Percentiles rank a stretch among this genome's conserved stretches.
Evolutionary conservation across 2,113 vertebrate genomes (phyloP).

Genomic region (Chamaetylas fuelleborni): DNA sequence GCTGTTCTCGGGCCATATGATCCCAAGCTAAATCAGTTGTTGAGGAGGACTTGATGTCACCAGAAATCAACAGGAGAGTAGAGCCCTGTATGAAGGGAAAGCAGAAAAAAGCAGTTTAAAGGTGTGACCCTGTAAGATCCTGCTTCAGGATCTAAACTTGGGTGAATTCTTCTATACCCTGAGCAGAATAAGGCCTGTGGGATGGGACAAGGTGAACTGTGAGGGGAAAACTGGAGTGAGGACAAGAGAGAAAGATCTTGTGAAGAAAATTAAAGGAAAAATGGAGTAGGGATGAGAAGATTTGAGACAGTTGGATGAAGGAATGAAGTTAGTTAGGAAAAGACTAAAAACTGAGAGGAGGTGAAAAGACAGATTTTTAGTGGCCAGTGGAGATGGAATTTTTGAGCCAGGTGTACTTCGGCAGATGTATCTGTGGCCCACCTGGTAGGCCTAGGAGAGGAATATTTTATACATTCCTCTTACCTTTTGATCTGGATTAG

Average conservation of each 20-base stretch:
- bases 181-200: not conserved
- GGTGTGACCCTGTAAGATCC: not conserved
- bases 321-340: not conserved
- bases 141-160: not conserved
- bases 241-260: not conserved
- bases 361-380: not conserved
- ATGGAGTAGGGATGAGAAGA: not conserved
- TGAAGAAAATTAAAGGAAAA: not conserved
- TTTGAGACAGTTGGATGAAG: not conserved
- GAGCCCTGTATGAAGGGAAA: not conserved
- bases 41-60: not conserved
- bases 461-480: not conserved
- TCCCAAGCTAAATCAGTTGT: not conserved
- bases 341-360: not conserved
- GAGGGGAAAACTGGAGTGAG: not conserved
- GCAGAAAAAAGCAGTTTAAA: not conserved
- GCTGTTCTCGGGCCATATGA: not conserved
- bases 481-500: not conserved
- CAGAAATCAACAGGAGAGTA: not conserved
- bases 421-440: not conserved
- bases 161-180: not conserved
- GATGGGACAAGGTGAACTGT: not conserved
- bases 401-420: not conserved
- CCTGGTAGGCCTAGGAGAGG: not conserved
- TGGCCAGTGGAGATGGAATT: not conserved